phyloP scores from a whole-genome alignment of 2,797 vertebrate species.

The Malacoraja senta region DNA sequence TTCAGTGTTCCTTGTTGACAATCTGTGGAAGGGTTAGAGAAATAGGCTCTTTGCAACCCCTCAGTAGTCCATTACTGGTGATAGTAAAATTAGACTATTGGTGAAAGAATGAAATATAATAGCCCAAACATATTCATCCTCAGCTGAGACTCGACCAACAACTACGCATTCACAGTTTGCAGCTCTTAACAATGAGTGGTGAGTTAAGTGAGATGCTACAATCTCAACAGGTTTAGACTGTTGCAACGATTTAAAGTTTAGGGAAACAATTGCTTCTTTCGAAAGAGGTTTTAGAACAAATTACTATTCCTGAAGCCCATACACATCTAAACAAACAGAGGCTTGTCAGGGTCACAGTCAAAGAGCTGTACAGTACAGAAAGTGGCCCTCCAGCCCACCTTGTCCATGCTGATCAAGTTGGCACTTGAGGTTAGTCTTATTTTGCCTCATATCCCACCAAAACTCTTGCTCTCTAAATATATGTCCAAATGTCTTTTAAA shows the following conservation, averaged over 20 bases:
- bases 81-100: not conserved
- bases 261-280: not conserved
- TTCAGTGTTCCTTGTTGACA: not conserved
- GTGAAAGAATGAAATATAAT: not conserved
- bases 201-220: not conserved
- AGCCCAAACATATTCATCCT: not conserved
- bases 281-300: not conserved
- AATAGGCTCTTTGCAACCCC: not conserved
- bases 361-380: too few relatives aligned
- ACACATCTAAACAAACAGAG: not conserved
- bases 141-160: not conserved
- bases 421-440: too few relatives aligned
- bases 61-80: not conserved
- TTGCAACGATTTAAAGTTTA: not conserved
- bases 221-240: not conserved
- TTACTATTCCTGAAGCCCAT: not conserved
- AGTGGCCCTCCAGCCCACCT: too few relatives aligned
- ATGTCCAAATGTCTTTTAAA: too few relatives aligned
- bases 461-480: too few relatives aligned
- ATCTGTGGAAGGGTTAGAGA: not conserved
- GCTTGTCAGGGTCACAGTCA: not conserved
- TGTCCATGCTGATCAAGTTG: too few relatives aligned
- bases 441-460: too few relatives aligned
- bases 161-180: not conserved
- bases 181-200: not conserved